Evolutionary conservation across 2,113 vertebrate species (phyloP).

Genomic region (Silurus meridionalis): DNA sequence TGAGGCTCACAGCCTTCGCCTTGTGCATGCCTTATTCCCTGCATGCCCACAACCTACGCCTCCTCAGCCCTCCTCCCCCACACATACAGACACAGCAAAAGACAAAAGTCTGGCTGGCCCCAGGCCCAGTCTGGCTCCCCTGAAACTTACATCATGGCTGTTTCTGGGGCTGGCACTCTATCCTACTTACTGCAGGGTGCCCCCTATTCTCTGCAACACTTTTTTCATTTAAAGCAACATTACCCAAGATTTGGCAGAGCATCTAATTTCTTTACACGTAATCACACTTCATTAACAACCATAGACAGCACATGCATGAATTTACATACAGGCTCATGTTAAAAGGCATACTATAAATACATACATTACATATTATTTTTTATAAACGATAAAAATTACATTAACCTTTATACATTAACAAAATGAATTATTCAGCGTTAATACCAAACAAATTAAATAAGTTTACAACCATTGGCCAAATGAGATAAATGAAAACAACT

Average conservation of each 20-base stretch:
- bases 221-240: conserved; percentile 28
- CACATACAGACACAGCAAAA: conserved; percentile 14
- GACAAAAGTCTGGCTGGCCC: conserved; percentile 57
- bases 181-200: conserved; percentile 40
- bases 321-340: not conserved
- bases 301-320: not conserved
- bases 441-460: not conserved
- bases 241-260: not conserved
- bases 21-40: conserved; percentile 65
- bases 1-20: conserved; percentile 54
- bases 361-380: not conserved
- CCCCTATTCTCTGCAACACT: conserved; percentile 1
- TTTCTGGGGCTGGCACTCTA: conserved; percentile 51
- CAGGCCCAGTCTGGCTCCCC: conserved; percentile 56
- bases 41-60: conserved; percentile 61
- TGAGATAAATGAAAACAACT: not conserved
- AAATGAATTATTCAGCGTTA: not conserved
- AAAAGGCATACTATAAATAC: not conserved
- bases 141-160: conserved; percentile 48
- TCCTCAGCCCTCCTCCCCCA: conserved; percentile 53
- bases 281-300: not conserved
- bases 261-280: not conserved
- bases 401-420: not conserved
- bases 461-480: not conserved
- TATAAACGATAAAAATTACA: not conserved